Base-by-base conservation (phyloP, 2,113 vertebrate genomes). In the Vireo altiloquus region DNA sequence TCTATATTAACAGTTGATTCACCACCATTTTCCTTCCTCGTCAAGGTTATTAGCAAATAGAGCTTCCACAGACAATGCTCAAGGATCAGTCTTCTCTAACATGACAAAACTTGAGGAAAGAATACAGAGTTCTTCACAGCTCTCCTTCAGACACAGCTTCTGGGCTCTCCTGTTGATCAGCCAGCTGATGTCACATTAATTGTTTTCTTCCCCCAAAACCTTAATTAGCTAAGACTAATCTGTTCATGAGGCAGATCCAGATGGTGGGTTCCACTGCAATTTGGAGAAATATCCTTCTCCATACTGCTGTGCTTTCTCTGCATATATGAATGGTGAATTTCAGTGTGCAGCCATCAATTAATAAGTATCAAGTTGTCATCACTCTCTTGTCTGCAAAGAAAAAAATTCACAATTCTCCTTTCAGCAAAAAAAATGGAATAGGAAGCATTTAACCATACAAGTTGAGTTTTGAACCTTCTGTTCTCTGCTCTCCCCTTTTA, bases 281-380 rank as follows among this genome's bases (percentile, higher is more conserved):
- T n/a, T 79, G 80, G 63, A 87, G 89, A 77, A 40, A 22, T 57
- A 5, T 37, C 86, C 40, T 61, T 74, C 85, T 82, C 89, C 10
- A 2, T 39, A 56, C 23, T 40, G 10, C 35, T 60, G 40, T 24
- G 53, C 16, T 72, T 72, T 66, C 28, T 92, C 66, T 23, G 46
- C 24, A 42, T 27, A 1, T n/a, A 42, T 68, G 39, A 87, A 35
- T 37, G 19, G 57, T 25, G 33, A 63, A 69, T 35, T 71, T 63
- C 69, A 77, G 17, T 37, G 18, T 63, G 47, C 80, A 52, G 40
- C 71, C 37, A 92, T 98, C 87, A 98, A 42, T 97, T 97, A 91
- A 97, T 94, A 88, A 98, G 97, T 79, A 97, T 94, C 89, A 98
- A 87, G 87, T 95, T 94, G 44, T 98, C 98, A 89, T 98, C 97